Conservation (phyloP, 1,140 invertebrate genomes). For the Pissodes strobi region DNA sequence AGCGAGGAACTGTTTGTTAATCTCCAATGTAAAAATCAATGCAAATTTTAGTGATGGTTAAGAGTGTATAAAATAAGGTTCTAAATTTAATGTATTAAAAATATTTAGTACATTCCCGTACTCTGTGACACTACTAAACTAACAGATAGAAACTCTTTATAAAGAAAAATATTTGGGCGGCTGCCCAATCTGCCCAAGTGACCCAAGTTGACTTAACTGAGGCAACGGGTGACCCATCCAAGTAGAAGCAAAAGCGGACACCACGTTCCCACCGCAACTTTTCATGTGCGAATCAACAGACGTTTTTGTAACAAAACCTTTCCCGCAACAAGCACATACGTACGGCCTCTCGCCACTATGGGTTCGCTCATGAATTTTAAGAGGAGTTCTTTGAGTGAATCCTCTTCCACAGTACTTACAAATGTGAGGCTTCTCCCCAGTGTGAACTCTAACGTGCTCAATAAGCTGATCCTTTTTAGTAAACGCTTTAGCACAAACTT, state of each 20-base stretch:
- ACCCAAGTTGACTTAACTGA: conserved; percentile 8
- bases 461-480: conserved; percentile 66
- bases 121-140: no score
- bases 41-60: no score
- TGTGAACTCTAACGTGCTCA: conserved; percentile 67
- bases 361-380: conserved; percentile 61
- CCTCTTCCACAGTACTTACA: conserved; percentile 73
- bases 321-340: conserved; percentile 69
- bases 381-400: conserved; percentile 75
- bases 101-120: no score
- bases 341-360: conserved; percentile 80
- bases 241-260: conserved; percentile 23
- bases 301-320: conserved; percentile 67
- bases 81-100: no score
- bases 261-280: conserved; percentile 43
- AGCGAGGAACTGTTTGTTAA: no score
- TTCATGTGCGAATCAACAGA: conserved; percentile 66
- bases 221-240: conserved; percentile 34
- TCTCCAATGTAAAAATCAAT: no score
- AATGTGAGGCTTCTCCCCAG: conserved; percentile 68
- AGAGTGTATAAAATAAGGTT: no score
- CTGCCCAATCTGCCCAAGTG: conserved; percentile 8
- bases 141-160: background rate
- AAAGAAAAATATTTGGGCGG: conserved; percentile 22
- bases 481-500: conserved; percentile 68